Percentiles rank a stretch among this genome's conserved stretches.
These are phyloP conservation scores for Oreochromis mossambicus DNA, from an alignment of 2,797 vertebrate species.

Conservation along the genomic window DNA sequence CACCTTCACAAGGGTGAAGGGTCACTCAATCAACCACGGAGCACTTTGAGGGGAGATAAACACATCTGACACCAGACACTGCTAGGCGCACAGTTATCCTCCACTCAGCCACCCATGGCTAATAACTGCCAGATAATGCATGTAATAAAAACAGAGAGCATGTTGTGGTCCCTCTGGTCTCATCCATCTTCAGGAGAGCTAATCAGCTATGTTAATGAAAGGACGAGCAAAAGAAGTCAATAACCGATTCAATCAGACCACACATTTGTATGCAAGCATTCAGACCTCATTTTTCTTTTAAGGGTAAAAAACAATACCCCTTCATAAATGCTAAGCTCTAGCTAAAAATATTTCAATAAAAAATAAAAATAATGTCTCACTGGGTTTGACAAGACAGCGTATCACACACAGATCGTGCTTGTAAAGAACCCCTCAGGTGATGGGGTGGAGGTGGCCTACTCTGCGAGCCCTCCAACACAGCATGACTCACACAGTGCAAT, in stretches of 20 bases:
- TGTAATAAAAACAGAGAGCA: conserved; percentile 64
- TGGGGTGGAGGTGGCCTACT: conserved; percentile 34
- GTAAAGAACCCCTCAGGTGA: conserved; percentile 53
- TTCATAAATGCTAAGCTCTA: background rate
- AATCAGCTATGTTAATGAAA: conserved; percentile 66
- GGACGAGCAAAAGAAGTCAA: conserved; percentile 29
- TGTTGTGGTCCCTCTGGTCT: conserved; percentile 42
- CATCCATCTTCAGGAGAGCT: conserved; percentile 53
- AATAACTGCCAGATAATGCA: conserved; percentile 67
- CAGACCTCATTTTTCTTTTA: background rate
- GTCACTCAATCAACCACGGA: conserved; percentile 56
- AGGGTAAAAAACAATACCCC: background rate
- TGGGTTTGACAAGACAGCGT: conserved; percentile 18
- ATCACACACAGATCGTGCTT: conserved; percentile 28
- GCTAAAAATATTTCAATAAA: background rate
- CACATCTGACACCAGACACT: conserved; percentile 60
- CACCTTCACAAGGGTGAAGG: conserved; percentile 49
- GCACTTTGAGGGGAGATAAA: conserved; percentile 53
- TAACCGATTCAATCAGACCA: background rate
- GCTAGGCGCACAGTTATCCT: conserved; percentile 30
- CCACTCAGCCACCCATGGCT: conserved; percentile 65
- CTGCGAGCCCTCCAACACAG: conserved; percentile 39
- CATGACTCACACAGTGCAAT: conserved; percentile 61
- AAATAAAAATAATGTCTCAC: background rate
- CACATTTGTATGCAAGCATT: background rate